Percentiles rank a stretch among this genome's conserved stretches.
These are phyloP conservation scores for Salarias fasciatus DNA, from an alignment of 2,797 vertebrate species.

Conservation along the genomic window DNA sequence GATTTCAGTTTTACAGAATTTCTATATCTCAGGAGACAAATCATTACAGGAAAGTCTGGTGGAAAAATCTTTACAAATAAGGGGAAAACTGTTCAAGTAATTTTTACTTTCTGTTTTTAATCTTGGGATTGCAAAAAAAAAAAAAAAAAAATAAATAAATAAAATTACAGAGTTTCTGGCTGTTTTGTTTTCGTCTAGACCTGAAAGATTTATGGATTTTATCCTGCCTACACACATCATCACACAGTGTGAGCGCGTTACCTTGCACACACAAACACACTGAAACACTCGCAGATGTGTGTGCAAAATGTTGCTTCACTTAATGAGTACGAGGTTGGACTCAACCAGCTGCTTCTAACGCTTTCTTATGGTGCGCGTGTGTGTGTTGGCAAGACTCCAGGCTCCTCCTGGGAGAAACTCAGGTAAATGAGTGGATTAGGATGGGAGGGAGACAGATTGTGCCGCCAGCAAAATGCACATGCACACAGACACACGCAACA, in stretches of 20 bases:
- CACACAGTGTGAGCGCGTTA: constrained; percentile 26
- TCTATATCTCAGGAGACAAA: no score
- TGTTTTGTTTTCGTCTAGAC: constrained; percentile 60
- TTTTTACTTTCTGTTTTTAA: constrained; percentile 26
- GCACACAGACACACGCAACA: constrained; percentile 9
- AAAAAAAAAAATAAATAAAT: no score
- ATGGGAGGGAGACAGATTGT: constrained; percentile 47
- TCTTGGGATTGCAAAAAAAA: constrained; percentile 30
- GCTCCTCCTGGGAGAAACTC: constrained; percentile 49
- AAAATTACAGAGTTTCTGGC: no score
- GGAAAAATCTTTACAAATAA: constrained; percentile 23
- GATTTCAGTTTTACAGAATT: no score
- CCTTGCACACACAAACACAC: constrained; percentile 16
- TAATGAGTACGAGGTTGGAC: constrained; percentile 30
- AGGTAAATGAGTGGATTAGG: constrained; percentile 72
- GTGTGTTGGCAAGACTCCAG: constrained; percentile 57
- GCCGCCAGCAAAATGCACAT: constrained; percentile 27
- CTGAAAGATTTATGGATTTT: constrained; percentile 61
- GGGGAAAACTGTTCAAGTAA: no score
- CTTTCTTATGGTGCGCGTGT: constrained; percentile 33
- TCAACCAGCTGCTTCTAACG: constrained; percentile 45
- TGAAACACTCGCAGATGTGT: constrained; percentile 24
- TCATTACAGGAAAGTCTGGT: neutral
- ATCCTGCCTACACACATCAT: constrained; percentile 42
- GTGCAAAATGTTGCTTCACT: constrained; percentile 40